Evolutionary conservation across 2,888 invertebrate genomes (phyloP), one percentile per base, ranked within the genome.

Genomic region (Incurvaria masculella): DNA sequence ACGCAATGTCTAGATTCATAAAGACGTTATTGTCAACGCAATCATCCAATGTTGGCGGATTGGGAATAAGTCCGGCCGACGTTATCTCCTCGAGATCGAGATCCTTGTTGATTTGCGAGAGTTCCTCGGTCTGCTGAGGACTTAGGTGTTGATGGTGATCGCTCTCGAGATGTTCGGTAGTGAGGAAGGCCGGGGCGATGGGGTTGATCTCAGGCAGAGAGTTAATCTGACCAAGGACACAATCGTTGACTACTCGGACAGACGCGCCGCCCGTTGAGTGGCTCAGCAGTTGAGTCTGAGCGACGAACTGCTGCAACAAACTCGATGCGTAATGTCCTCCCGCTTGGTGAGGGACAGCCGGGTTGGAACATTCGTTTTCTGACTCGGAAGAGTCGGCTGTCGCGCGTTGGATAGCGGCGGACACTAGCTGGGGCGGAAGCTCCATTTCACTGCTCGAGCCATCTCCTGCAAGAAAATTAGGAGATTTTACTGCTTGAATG

Each of bases 241-340:
- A 72, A 54, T 72, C 75, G 51, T 61, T 68, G 33, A 78, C 74
- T 8, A 66, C 61, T 21, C 66, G 63, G 17, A 71, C 74, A 26
- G 69, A 11, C 8, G 33, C 3, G 33, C n/a, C n/a, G 11, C 11
- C 44, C 39, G 66, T 67, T 8, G 73, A 69, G 56, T 69, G 80
- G 53, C 84, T 85, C 23, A 88, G 65, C 62, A 86, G 75, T 65
- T 88, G 88, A 1, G 90, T 91, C 65, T 89, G 90, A 45, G 86
- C 89, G 51, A 87, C 90, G 60, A 91, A 91, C 61, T 91, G 88
- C 62, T 91, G 90, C 51, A 92, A 66, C 52, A 92, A 66, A 47
- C 86, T 87, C 16, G 89, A 88, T 51, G 88, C 85, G 63, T 88
- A 87, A 59, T 85, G 85, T 16, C 83, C 79, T 42, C 81, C 78